A percentile compares a stretch with the other conserved stretches of the same genome.
Evolutionary conservation across 2,797 vertebrate species (phyloP).

Genomic region (Tokudaia tokunoshimensis): DNA sequence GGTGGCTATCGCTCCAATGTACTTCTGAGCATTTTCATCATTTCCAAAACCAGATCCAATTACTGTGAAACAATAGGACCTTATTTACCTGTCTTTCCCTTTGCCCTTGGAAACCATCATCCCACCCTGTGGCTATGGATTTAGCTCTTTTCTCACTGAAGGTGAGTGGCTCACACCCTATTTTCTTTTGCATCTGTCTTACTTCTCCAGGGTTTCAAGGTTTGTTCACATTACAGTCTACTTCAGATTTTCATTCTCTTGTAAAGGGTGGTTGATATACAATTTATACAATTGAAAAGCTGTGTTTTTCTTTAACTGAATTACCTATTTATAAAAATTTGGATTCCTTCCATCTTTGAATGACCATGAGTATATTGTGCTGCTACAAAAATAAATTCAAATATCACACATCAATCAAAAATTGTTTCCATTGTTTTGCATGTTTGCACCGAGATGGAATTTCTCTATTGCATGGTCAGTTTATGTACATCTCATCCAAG

Average conservation of each 20-base stretch:
- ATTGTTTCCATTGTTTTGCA: background rate
- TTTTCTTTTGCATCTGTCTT: background rate
- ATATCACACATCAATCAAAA: background rate
- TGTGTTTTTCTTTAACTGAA: background rate
- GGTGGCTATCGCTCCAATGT: background rate
- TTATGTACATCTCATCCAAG: background rate
- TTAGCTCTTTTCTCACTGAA: background rate
- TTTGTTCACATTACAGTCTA: background rate
- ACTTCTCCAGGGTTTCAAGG: background rate
- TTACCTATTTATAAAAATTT: background rate
- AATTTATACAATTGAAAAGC: background rate
- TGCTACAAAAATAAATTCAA: background rate
- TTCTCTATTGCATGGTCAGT: background rate
- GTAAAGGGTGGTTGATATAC: constrained; percentile 2
- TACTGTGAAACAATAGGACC: background rate
- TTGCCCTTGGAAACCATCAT: background rate
- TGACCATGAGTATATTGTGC: background rate
- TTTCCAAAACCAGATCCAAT: constrained; percentile 5
- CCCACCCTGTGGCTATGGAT: background rate
- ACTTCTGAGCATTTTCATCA: background rate
- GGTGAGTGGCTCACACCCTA: background rate
- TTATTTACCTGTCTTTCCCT: background rate
- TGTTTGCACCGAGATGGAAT: background rate
- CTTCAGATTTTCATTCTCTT: background rate
- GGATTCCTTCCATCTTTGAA: background rate